A percentile compares a stretch with the other conserved stretches of the same genome.
phyloP scores from a whole-genome alignment of 92 coral and sea anemone genomes.

The Palythoa grandiflora region DNA sequence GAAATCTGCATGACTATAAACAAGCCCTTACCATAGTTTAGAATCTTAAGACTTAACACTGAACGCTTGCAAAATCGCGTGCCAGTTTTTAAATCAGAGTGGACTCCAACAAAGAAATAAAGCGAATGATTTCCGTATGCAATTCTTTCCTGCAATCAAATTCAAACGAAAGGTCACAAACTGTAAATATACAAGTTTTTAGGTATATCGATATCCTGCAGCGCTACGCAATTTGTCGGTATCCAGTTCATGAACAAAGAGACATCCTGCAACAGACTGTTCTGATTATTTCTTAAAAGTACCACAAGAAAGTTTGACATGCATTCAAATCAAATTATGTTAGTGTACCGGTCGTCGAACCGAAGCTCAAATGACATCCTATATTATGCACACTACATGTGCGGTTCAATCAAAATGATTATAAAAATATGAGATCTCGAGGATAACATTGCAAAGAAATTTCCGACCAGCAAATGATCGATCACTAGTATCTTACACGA shows the following conservation, averaged over 20 bases:
- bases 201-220: background rate
- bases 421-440: background rate
- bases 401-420: background rate
- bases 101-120: background rate
- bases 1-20: background rate
- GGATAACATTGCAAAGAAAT: background rate
- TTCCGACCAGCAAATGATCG: background rate
- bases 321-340: background rate
- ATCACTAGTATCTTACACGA: background rate
- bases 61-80: background rate
- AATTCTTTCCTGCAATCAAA: background rate
- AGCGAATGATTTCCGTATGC: background rate
- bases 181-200: background rate
- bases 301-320: background rate
- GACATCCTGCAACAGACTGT: background rate
- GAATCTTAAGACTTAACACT: background rate
- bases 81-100: background rate
- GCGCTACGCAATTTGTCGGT: background rate
- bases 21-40: background rate
- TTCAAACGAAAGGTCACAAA: background rate
- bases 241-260: background rate
- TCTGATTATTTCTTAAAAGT: background rate
- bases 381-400: background rate
- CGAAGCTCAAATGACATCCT: background rate
- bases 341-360: background rate